These are phyloP conservation scores for Ophiothrix spiculata DNA, from an alignment of 35 echinoderm and acorn worm species.

Conservation along the genomic window DNA sequence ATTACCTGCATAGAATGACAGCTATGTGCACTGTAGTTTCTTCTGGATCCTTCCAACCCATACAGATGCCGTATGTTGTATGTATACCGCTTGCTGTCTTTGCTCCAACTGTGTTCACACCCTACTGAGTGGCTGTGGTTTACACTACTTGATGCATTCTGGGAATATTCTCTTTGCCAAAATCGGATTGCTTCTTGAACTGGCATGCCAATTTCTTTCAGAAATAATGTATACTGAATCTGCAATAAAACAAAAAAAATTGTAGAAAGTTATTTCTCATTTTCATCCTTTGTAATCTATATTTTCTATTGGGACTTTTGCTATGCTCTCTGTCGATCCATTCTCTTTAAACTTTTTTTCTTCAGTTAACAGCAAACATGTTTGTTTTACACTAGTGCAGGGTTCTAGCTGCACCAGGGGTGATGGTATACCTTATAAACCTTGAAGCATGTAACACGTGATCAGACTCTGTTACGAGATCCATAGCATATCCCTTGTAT, in stretches of 20 bases:
- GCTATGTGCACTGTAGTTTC: slow-evolving; percentile 77
- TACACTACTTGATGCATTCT: neutral
- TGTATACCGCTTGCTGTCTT: slow-evolving; percentile 64
- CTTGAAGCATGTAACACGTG: no score
- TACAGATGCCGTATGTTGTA: slow-evolving; percentile 93
- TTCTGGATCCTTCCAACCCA: slow-evolving; percentile 77
- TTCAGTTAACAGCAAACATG: no score
- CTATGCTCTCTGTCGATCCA: no score
- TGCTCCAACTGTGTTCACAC: slow-evolving; percentile 56
- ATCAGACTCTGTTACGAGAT: no score
- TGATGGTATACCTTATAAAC: no score
- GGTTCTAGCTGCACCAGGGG: no score
- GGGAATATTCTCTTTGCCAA: slow-evolving; percentile 72
- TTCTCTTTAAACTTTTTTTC: no score
- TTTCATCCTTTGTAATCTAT: no score
- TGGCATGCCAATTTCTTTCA: slow-evolving; percentile 77
- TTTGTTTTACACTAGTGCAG: no score
- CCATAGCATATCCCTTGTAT: no score
- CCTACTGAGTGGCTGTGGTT: neutral
- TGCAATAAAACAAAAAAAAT: slow-evolving; percentile 11
- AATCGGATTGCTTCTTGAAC: slow-evolving; percentile 66
- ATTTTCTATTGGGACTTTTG: no score
- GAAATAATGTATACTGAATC: no score
- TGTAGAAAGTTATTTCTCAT: neutral
- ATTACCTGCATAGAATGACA: slow-evolving; percentile 82